These are phyloP conservation scores for Eustalomyia histrio DNA, from an alignment of 2,888 invertebrate species.

Conservation along the genomic window DNA sequence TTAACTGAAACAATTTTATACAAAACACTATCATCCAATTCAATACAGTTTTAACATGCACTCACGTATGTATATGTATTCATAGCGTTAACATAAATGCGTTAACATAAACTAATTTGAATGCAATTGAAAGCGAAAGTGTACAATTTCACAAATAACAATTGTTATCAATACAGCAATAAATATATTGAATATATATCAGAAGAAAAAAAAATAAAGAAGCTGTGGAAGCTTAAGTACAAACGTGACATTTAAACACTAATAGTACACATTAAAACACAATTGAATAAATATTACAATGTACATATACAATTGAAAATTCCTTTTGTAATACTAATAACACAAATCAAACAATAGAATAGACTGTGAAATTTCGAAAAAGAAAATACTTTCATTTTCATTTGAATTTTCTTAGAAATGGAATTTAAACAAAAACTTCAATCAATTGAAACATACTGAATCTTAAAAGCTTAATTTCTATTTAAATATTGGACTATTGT, in stretches of 20 bases:
- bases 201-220: constrained; percentile 18
- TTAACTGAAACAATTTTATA: no score
- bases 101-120: constrained; percentile 22
- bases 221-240: constrained; percentile 16
- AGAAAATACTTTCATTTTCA: constrained; percentile 36
- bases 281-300: constrained; percentile 37
- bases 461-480: no score
- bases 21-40: no score
- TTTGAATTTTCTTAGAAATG: not conserved
- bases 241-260: not conserved
- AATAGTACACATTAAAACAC: constrained; percentile 12
- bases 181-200: not conserved
- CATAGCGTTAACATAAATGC: not conserved
- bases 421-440: no score
- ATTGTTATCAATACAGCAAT: constrained; percentile 8
- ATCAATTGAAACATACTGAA: no score
- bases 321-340: constrained; percentile 8
- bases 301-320: constrained; percentile 20
- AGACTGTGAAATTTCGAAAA: constrained; percentile 38
- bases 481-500: no score
- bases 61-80: constrained; percentile 38
- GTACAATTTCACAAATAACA: constrained; percentile 17
- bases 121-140: constrained; percentile 47
- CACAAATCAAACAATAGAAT: constrained; percentile 42
- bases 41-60: constrained; percentile 13